Base-by-base conservation (phyloP, 2,113 vertebrate species). In the Isichthys henryi region DNA sequence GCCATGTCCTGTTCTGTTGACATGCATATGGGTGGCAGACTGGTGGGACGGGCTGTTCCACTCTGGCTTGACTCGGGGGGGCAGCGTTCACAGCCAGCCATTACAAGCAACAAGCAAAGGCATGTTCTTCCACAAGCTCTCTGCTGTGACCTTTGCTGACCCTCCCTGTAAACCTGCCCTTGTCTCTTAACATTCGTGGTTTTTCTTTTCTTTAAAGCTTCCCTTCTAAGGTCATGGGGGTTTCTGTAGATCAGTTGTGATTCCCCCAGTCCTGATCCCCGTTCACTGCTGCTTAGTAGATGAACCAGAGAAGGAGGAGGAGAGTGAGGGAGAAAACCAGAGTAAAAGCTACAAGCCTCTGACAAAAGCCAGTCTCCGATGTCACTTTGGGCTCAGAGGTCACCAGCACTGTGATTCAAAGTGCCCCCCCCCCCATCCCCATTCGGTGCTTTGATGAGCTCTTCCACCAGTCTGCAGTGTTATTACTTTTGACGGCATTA, bases 401-500 rank as follows among this genome's bases (percentile, higher is more conserved):
- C 66, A 88, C 62, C 15, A 66, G n/a, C 43, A n/a, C 45, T 6
- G 45, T n/a, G n/a, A 13, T 50, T 74, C 88, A 88, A 88, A 88
- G 62, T 19, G n/a, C 87, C 48, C 43, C 31, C 35, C 31, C 10
- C 23, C 27, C 66, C 48, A 49, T 15, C 58, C 87, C 43, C 27
- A 46, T 74, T 88, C 88, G 39, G 58, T 17, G 45, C 88, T 90
- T 56, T 87, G 89, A 90, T 90, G 49, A 74, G 53, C 70, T 11
- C 35, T 84, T 52, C 52, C 74, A 49, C 49, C 46, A 10, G 9
- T 50, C 27, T 50, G 87, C 74, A 80, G 85, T 89, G 88, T 90
- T 89, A 92, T 93, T 92, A 91, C 80, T 87, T 90, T 89, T 93
- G 90, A 93, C 89, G 91, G 84, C 90, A 92, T 92, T 93, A 93